Evolutionary conservation across 2,113 vertebrate species (phyloP), one percentile per base, ranked within the genome.

Genomic region (Rhombomys opimus): DNA sequence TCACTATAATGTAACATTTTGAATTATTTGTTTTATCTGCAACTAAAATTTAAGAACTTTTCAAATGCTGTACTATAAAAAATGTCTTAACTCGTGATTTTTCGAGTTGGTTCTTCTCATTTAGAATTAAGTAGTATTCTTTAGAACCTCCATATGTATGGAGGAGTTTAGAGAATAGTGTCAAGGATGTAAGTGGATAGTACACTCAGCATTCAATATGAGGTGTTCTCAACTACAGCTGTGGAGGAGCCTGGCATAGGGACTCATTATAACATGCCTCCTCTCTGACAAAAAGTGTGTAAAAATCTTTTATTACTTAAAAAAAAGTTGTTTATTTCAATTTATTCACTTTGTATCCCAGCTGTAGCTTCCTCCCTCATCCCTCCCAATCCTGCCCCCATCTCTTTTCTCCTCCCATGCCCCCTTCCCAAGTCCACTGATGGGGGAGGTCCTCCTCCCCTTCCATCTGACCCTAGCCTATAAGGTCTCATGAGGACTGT

Each of bases 291-390:
- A 70, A 77, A 93, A 84, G 38, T 77, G 90, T 68, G 88, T 65
- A 87, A 89, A 77, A 52, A 97, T 46, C 86, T 97, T 97, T 93
- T 97, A 97, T 95, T 97, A 5, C 46, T 46, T 46, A 46, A 46
- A 46, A 46, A 46, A 46, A 46, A 41, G 41, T 46, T 46, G 5
- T 46, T 46, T 46, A 46, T 46, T 46, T 46, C 46, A 46, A 46
- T 46, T 46, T 46, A 46, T 46, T 46, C 46, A 46, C 46, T 46
- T 46, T 46, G 46, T 46, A 46, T 46, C 46, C 46, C 46, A 46
- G 46, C 46, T 46, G 46, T 46, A 46, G 46, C 46, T 46, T 46
- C 46, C 46, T 46, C 46, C 46, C 46, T 46, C 46, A 46, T 46
- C 46, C 46, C 46, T 46, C 46, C 46, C 46, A 46, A 5, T 46